Evolutionary conservation across 2,797 vertebrate genomes (phyloP).

Genomic region (Champsocephalus gunnari): DNA sequence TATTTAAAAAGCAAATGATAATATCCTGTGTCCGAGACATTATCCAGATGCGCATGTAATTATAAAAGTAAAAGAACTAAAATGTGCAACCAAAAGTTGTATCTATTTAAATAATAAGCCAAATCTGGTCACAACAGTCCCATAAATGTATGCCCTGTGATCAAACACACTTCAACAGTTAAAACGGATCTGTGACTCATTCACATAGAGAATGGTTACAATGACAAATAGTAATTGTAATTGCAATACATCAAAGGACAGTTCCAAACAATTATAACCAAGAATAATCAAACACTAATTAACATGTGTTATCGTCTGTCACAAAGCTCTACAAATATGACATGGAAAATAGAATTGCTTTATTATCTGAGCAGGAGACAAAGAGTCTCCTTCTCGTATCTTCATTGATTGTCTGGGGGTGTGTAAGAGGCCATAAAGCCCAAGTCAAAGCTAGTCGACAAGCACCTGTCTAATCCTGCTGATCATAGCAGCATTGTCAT

Average conservation of each 20-base stretch:
- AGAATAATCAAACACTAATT: slow-evolving; percentile 4
- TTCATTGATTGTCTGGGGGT: slow-evolving; percentile 59
- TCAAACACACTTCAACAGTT: not conserved
- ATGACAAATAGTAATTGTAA: not conserved
- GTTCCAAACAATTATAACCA: not conserved
- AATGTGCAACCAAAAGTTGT: not conserved
- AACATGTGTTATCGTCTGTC: not conserved
- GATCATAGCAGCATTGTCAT: slow-evolving; percentile 81
- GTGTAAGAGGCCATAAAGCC: slow-evolving; percentile 67
- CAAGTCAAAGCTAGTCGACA: slow-evolving; percentile 67
- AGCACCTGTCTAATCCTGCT: slow-evolving; percentile 84
- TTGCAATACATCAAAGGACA: not conserved
- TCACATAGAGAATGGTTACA: not conserved
- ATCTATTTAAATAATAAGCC: not conserved
- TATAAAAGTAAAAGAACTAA: too few relatives aligned
- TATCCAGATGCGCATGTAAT: not conserved
- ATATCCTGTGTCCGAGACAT: not conserved
- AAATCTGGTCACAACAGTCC: not conserved
- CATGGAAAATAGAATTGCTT: slow-evolving; percentile 21
- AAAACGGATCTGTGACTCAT: not conserved
- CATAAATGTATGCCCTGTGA: not conserved
- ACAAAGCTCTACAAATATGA: not conserved
- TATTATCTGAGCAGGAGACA: slow-evolving; percentile 41
- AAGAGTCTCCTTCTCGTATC: slow-evolving; percentile 47
- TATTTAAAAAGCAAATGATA: not conserved